Evolutionary conservation across 2,113 vertebrate species (phyloP).

Genomic region (Colius striatus): DNA sequence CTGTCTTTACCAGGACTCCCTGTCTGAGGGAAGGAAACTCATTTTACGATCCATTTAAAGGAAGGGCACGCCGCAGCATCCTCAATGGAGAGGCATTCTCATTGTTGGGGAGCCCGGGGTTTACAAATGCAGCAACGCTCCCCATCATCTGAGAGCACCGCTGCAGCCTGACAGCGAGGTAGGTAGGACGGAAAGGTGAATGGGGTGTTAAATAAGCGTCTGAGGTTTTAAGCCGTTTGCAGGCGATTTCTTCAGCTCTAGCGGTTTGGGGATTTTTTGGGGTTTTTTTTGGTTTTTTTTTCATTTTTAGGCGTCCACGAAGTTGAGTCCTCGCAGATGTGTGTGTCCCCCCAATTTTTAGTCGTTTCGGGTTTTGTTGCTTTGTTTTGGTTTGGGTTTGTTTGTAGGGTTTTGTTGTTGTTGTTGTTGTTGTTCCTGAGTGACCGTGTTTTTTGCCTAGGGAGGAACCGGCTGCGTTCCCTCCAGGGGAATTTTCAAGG

Average conservation of each 20-base stretch:
- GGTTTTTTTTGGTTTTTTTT: too few species aligned
- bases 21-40: conserved; percentile 70
- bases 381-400: neutral
- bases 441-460: neutral
- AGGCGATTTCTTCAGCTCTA: neutral
- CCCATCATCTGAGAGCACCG: neutral
- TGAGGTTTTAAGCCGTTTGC: neutral
- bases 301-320: neutral
- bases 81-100: conserved; percentile 53
- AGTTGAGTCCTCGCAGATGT: rapidly evolving
- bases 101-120: conserved; percentile 44
- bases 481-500: neutral
- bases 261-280: rapidly evolving
- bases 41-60: conserved; percentile 80
- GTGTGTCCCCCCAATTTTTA: too few species aligned
- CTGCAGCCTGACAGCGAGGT: conserved; percentile 7
- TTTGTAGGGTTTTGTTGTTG: too few species aligned
- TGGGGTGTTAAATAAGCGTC: neutral
- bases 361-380: too few species aligned
- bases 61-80: conserved; percentile 56
- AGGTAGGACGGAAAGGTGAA: neutral
- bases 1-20: conserved; percentile 69
- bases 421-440: too few species aligned
- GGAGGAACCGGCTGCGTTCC: rapidly evolving
- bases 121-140: conserved; percentile 15